Evolutionary conservation across 2,113 vertebrate genomes (phyloP).

Genomic region (Podarcis muralis): DNA sequence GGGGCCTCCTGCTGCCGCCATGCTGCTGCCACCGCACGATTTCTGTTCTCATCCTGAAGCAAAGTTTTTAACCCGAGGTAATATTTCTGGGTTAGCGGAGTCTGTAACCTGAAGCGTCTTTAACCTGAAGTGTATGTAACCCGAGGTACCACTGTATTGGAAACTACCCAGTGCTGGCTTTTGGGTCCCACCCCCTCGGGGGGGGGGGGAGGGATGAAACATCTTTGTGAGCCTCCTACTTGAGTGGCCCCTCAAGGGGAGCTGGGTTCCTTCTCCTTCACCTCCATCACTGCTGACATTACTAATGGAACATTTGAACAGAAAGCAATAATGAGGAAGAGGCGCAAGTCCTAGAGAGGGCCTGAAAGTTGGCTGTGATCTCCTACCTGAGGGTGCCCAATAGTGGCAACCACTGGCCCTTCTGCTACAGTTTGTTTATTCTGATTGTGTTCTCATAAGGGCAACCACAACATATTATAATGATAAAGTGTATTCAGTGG

Average conservation of each 20-base stretch:
- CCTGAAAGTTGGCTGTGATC: neutral
- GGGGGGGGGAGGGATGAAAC: no score
- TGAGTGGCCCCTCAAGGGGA: neutral
- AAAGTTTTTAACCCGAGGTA: no score
- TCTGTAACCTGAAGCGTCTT: no score
- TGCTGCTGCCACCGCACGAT: no score
- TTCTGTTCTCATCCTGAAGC: no score
- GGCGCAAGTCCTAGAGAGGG: neutral
- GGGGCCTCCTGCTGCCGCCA: no score
- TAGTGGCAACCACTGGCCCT: neutral
- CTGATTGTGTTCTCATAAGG: neutral
- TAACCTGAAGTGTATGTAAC: no score
- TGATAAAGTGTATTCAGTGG: neutral
- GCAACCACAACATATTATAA: neutral
- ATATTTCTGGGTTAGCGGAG: no score
- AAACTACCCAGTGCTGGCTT: neutral
- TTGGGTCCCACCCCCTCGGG: neutral
- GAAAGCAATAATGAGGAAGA: neutral
- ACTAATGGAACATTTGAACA: neutral
- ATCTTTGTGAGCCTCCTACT: neutral
- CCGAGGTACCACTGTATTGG: neutral
- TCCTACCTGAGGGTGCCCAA: no score
- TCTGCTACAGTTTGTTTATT: neutral
- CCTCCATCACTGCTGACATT: neutral
- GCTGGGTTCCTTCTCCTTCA: neutral